Conservation (phyloP, 2,113 vertebrate genomes). For the Spizaetus ornatus region DNA sequence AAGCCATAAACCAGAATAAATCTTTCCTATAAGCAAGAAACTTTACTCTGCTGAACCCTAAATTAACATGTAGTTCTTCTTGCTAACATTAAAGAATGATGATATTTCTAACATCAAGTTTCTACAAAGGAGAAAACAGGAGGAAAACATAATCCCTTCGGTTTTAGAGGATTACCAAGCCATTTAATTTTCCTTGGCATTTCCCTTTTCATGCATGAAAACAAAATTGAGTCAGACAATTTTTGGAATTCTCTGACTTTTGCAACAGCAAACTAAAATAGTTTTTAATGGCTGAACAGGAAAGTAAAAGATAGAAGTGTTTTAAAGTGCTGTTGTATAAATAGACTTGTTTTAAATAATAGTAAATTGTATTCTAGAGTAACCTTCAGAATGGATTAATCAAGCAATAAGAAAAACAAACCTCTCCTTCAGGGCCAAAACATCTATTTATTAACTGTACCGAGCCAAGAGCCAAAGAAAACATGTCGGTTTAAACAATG, state of each 20-base stretch:
- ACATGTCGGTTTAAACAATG: slow-evolving; percentile 14
- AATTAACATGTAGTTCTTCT: slow-evolving; percentile 32
- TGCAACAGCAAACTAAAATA: slow-evolving; percentile 4
- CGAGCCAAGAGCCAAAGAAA: slow-evolving; percentile 39
- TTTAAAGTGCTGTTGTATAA: slow-evolving; percentile 1
- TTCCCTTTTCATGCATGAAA: slow-evolving; percentile 46
- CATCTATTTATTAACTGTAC: slow-evolving; percentile 52
- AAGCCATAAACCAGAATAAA: slow-evolving; percentile 51
- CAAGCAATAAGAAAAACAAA: slow-evolving; percentile 52
- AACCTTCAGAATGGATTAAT: slow-evolving; percentile 44
- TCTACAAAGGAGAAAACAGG: slow-evolving; percentile 26
- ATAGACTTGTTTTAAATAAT: background rate
- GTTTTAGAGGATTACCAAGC: slow-evolving; percentile 44
- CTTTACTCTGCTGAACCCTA: slow-evolving; percentile 1
- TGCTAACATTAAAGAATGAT: slow-evolving; percentile 16
- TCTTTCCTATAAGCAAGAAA: slow-evolving; percentile 34
- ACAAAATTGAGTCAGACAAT: background rate
- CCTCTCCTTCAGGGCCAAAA: slow-evolving; percentile 51
- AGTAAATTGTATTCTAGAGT: background rate
- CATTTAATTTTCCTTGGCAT: slow-evolving; percentile 49
- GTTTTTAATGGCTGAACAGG: background rate
- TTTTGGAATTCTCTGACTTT: slow-evolving; percentile 18
- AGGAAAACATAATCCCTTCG: slow-evolving; percentile 47
- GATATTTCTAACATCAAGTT: slow-evolving; percentile 51
- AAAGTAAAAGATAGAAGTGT: background rate